Percentiles rank a stretch among this genome's conserved stretches.
Evolutionary conservation across 2,888 invertebrate species (phyloP).

Genomic region (Apocheima hispidaria): DNA sequence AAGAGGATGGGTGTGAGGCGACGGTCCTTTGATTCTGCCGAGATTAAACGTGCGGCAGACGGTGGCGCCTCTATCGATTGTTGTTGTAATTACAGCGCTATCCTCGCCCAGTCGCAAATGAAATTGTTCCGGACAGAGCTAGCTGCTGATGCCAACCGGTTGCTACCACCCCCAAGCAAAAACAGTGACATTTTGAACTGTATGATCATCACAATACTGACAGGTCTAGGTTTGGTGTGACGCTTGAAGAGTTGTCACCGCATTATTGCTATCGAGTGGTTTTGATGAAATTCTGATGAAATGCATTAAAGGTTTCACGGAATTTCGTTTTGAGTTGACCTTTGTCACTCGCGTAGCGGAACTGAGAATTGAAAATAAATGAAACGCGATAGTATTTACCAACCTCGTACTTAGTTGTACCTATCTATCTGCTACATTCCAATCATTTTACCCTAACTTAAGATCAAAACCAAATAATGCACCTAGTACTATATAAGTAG

Average conservation of each 20-base stretch:
- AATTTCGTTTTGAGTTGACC: constrained; percentile 28
- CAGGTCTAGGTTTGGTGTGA: constrained; percentile 28
- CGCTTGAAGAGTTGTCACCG: constrained; percentile 43
- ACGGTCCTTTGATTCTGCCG: constrained; percentile 84
- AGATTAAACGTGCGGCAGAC: constrained; percentile 86
- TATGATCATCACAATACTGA: constrained; percentile 54
- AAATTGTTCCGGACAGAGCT: constrained; percentile 85
- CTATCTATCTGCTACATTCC: neutral
- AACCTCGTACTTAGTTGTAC: neutral
- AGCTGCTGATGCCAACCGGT: constrained; percentile 79
- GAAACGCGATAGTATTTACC: neutral
- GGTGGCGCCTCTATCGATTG: constrained; percentile 87
- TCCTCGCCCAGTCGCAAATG: constrained; percentile 86
- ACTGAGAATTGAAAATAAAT: constrained; percentile 1
- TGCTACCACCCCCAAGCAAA: constrained; percentile 66
- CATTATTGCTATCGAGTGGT: constrained; percentile 63
- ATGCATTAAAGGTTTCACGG: constrained; percentile 52
- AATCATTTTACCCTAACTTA: neutral
- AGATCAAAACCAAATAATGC: neutral
- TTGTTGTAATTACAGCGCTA: constrained; percentile 86
- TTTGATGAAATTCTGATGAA: constrained; percentile 65
- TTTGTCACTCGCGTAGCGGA: constrained; percentile 10
- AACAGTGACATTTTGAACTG: constrained; percentile 62
- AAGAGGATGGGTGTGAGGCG: constrained; percentile 77
- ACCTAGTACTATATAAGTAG: neutral